Evolutionary conservation across 2,888 invertebrate genomes (phyloP), one percentile per base, ranked within the genome.

Genomic region (Erynnis tages): DNA sequence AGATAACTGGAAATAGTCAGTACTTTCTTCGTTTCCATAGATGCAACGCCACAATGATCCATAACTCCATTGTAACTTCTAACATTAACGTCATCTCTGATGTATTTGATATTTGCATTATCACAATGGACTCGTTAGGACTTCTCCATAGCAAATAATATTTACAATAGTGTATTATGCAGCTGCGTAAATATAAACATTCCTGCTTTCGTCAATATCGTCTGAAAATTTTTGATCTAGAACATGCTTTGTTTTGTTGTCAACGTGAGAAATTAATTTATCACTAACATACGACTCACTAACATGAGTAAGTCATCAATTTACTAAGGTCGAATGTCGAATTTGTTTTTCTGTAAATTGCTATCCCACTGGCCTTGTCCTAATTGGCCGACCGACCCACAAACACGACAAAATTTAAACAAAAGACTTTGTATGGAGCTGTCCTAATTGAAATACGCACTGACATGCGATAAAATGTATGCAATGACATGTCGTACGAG

Each of bases 81-180:
- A 23, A 41, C 38, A 32, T 49, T 32, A 41, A 41, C 40, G 49
- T 41, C 49, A 34, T 21, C 11, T 47, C 19, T 37, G 27, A 37
- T 47, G 19, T 47, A 27, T 29, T 4, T 29, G 29, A 30, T 29
- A 29, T 43, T 48, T 48, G 38, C 25, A 19, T n/a, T 10, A 49
- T 25, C 25, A 49, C 49, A 49, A 49, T 49, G 13, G 49, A 17
- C 49, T 49, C 49, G 16, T 49, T 49, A 41, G 40, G 11, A 23
- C 32, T 23, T 16, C 23, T 11, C 23, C 11, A 10, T 17, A 19
- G 38, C 30, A 40, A 48, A 48, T 48, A 38, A 21, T 30, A 19
- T 10, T 13, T 4, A 29, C 21, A 37, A 19, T 27, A 6, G 19
- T 34, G 10, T 13, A 30, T n/a, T 38, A 16, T 38, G 10, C 30